Base-by-base conservation (phyloP, 2,797 vertebrate genomes). In the Etheostoma nigrum region DNA sequence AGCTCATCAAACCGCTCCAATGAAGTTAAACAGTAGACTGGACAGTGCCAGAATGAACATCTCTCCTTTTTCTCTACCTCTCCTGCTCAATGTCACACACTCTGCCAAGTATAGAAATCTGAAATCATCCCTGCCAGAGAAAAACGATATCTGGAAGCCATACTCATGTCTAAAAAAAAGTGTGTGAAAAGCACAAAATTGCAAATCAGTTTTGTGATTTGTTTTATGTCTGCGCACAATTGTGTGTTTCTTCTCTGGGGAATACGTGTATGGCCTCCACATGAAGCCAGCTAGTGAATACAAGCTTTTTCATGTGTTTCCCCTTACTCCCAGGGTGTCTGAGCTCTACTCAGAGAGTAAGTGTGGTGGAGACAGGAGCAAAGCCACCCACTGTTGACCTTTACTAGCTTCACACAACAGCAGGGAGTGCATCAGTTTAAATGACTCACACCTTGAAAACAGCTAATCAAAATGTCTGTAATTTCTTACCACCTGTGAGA, bases 381-480 rank as follows among this genome's bases (percentile, higher is more conserved):
- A 71, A 83, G 81, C 85, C 86, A 88, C 79, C 83, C 85, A 90
- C 88, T 88, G 85, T 88, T 92, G 93, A 94, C 93, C 92, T 94
- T 93, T 93, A 82, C 71, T 52, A 51, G 82, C 76, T 78, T 85
- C 86, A 73, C 85, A 75, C 49, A 89, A 64, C 90, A 89, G 86
- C 88, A 67, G 92, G 90, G 88, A 81, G 88, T 40, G 52, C 73
- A 73, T 74, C 70, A 18, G 64, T 88, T 89, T 86, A 92, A 88
- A 89, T 88, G 85, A 64, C 87, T 92, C 87, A 86, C 83, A 90
- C 91, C 88, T 91, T 80, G 57, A 81, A 90, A 89, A 86, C 76
- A 84, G 82, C 81, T 89, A 86, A 91, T 93, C 91, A 93, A 91
- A 93, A 90, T 88, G 87, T 86, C 81, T 85, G 79, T 82, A 83